Base-by-base conservation (phyloP, 2,888 invertebrate genomes). In the Meliscaeva auricollis region DNA sequence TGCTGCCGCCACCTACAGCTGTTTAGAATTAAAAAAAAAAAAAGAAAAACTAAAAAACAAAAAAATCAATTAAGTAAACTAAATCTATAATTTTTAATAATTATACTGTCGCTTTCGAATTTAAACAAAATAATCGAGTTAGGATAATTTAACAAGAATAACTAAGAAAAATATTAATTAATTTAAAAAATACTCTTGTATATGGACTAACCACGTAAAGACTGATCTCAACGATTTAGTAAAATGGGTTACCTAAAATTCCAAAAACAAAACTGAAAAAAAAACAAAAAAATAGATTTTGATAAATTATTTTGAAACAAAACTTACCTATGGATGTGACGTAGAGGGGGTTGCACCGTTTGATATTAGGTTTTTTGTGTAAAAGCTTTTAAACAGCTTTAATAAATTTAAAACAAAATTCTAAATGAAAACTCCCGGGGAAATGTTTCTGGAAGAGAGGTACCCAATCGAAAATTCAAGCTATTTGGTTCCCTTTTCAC, bases 1-100 rank as follows among this genome's bases (percentile, higher is more conserved):
- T 92, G 88, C 93, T 93, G 91, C 94, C 93, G 90, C 94, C 93
- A 88, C 94, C 93, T 90, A 96, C 95, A 66, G 92, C 92, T 48
- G 92, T 92, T 75, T 91, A 92, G 88, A 80, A n/a, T 17, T 32
- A 7, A 17, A 35, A 15, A 6, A 4, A 26, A 62, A 2, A 20
- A 0, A 60, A 4, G 20, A 6, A 13, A 20, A 20, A 58, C 17
- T 7, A 41, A 22, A 1, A 8, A 26, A n/a, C 7, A 52, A 11
- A 26, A n/a, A 60, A 60, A 41, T 35, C 58, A 58, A 41, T 22
- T 38, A 41, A 60, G 41, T 48, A 72, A 56, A 66, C 58, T 64
- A 73, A 66, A 60, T 4, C 26, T 26, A 74, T 58, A 73, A 54
- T 64, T 64, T 46, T 68, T 41, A 60, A 60, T 22, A 64, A 52